Evolutionary conservation across 2,888 invertebrate genomes (phyloP).

Genomic region (Nomada hirtipes): DNA sequence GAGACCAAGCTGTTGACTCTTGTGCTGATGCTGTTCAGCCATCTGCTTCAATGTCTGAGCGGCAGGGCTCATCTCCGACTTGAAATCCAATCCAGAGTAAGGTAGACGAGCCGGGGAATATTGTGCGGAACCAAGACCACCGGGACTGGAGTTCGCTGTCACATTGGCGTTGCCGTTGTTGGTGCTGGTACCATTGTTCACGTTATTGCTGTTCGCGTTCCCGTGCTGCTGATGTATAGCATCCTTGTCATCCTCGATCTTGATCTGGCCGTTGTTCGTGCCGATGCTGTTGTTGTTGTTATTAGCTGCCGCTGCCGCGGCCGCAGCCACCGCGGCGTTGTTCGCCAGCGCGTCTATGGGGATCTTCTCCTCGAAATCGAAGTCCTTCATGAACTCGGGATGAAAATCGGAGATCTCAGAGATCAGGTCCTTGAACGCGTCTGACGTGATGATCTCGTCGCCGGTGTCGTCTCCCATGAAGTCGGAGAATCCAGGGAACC

Average conservation of each 20-base stretch:
- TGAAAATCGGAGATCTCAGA: constrained; percentile 93
- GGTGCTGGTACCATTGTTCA: constrained; percentile 78
- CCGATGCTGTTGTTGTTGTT: constrained; percentile 64
- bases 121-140: constrained; percentile 84
- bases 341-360: constrained; percentile 77
- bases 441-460: constrained; percentile 90
- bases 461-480: constrained; percentile 94
- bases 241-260: constrained; percentile 83
- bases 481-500: constrained; percentile 92
- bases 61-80: constrained; percentile 93
- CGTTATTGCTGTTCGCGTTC: constrained; percentile 59
- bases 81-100: constrained; percentile 85
- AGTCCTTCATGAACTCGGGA: constrained; percentile 93
- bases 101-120: constrained; percentile 85
- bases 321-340: constrained; percentile 70
- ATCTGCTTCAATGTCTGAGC: constrained; percentile 98
- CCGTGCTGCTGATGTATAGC: constrained; percentile 76
- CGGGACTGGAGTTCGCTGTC: constrained; percentile 81
- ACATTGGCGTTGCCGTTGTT: constrained; percentile 71
- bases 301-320: constrained; percentile 42
- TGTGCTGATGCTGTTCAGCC: constrained; percentile 98
- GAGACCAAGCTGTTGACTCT: constrained; percentile 89
- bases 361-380: constrained; percentile 89
- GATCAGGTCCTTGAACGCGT: constrained; percentile 93
- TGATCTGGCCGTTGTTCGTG: constrained; percentile 80